Evolutionary conservation across 2,797 vertebrate species (phyloP).

Genomic region (Limnodromus scolopaceus): DNA sequence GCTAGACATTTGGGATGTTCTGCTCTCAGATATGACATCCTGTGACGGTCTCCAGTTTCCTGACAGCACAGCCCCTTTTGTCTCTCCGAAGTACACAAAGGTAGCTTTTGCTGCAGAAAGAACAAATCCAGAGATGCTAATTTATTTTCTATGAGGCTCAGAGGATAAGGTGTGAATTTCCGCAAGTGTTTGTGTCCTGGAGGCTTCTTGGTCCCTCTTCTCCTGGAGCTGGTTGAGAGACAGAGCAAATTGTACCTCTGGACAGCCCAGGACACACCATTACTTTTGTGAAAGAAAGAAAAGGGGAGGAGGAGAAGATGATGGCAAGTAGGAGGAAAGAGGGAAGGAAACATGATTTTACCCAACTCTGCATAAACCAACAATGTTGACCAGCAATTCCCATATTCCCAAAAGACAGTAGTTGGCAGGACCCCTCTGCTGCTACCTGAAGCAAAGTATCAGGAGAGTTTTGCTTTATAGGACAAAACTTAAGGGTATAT

Average conservation of each 20-base stretch:
- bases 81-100: background rate
- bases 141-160: background rate
- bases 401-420: background rate
- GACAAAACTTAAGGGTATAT: background rate
- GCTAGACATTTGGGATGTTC: background rate
- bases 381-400: background rate
- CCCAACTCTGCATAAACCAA: background rate
- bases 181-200: background rate
- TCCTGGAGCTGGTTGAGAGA: background rate
- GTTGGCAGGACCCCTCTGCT: background rate
- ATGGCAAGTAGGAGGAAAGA: background rate
- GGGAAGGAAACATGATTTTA: accelerated
- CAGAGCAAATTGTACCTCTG: background rate
- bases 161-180: background rate
- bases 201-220: background rate
- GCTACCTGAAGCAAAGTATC: background rate
- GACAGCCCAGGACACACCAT: background rate
- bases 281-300: background rate
- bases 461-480: background rate
- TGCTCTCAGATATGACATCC: background rate
- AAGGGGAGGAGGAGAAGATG: background rate
- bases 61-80: background rate
- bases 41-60: background rate
- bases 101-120: background rate
- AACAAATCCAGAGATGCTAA: background rate